Base-by-base conservation (phyloP, 2,113 vertebrate species). In the Aix galericulata region DNA sequence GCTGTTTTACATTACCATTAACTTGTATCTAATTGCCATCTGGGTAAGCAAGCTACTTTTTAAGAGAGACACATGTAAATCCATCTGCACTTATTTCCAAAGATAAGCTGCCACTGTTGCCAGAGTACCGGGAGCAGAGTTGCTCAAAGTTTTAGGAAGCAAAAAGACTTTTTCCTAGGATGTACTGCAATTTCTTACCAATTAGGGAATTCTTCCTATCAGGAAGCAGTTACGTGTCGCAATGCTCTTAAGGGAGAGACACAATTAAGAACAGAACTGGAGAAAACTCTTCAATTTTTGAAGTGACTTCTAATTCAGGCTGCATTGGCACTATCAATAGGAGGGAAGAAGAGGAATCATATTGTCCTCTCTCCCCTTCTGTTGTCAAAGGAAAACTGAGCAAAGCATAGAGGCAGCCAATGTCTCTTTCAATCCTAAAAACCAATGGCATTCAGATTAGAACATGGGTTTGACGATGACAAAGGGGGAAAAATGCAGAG, bases 31-130 rank as follows among this genome's bases (percentile, higher is more conserved):
- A 89, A 95, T 50, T 85, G 71, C 81, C 66, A 87, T 32, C 38
- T 86, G 94, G 80, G 69, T 90, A 96, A 92, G 79, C 55, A 91
- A 79, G n/a, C 31, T 91, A 44, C 58, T 32, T 71, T 85, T 84
- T 82, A 89, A 20, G 67, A 20, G 29, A 80, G 29, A 46, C 34
- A 74, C 1, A 3, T 17, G 44, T 46, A 87, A 76, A 90, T 94
- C 78, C 36, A 86, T 52, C 63, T 81, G 46, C 22, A 63, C 66
- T 83, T 91, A 90, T 46, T 94, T 67, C 72, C 71, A 46, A 93
- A 83, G 82, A 88, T 75, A 80, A 82, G 6, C 21, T 56, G n/a
- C 38, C 38, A 52, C 29, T 63, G 46, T 11, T 48, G 73, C 26
- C 46, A 95, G 64, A 83, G 34, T 75, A 90, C 53, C 38, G 17